A percentile compares a stretch with the other conserved stretches of the same genome.
Evolutionary conservation across 2,113 vertebrate genomes (phyloP).

Genomic region (Corythaeola cristata): DNA sequence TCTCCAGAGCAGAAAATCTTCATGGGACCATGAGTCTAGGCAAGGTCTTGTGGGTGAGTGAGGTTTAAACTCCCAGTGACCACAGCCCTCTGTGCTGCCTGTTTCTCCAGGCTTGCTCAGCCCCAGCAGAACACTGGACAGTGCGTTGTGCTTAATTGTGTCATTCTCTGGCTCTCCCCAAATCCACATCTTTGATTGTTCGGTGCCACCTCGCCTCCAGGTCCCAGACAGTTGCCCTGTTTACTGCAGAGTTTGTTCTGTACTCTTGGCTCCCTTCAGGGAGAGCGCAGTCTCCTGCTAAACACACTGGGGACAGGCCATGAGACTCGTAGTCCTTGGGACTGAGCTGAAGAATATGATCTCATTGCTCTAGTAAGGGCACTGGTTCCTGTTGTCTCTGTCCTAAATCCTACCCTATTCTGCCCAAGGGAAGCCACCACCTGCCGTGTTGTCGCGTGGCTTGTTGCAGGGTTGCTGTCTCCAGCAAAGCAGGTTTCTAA

Average conservation of each 20-base stretch:
- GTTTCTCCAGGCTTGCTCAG: background rate
- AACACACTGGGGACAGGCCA: background rate
- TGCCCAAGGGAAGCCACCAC: background rate
- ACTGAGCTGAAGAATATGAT: background rate
- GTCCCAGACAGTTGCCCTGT: background rate
- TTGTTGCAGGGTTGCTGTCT: background rate
- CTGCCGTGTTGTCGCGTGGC: background rate
- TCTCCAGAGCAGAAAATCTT: background rate
- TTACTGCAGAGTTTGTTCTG: background rate
- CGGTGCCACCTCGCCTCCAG: background rate
- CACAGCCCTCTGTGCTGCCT: background rate
- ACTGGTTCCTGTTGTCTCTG: background rate
- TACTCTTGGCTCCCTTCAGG: background rate
- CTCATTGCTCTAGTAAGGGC: background rate
- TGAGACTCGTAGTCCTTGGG: background rate
- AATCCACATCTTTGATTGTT: background rate
- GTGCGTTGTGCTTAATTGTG: background rate
- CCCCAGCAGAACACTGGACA: background rate
- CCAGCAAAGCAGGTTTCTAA: background rate
- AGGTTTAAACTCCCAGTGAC: background rate
- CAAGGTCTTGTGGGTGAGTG: background rate
- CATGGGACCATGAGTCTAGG: background rate
- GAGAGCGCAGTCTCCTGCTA: background rate
- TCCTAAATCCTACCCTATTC: background rate
- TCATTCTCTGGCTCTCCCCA: background rate